Conservation (phyloP, 2,113 vertebrate species). For the Cacatua alba region DNA sequence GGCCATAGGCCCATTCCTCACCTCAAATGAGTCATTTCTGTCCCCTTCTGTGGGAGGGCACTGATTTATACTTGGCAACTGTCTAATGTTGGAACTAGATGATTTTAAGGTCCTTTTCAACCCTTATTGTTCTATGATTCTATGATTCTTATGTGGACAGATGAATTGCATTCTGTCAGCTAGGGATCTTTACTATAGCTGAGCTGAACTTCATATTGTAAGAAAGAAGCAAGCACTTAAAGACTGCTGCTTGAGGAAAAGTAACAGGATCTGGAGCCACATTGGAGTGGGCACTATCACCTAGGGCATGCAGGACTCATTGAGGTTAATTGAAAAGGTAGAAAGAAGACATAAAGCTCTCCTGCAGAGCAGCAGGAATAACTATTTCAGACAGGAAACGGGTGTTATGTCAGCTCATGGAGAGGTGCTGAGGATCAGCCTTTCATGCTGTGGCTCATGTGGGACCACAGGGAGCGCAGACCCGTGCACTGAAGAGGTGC, state of each 20-base stretch:
- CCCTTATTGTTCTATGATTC: not conserved
- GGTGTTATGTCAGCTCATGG: not conserved
- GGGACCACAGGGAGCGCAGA: not conserved
- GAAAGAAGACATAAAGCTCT: not conserved
- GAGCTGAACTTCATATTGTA: not conserved
- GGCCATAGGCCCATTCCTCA: not conserved
- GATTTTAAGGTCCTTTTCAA: not conserved
- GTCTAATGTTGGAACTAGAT: not conserved
- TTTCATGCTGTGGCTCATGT: accelerated
- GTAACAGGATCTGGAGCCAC: not conserved
- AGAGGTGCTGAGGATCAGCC: not conserved
- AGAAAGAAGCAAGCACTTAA: not conserved
- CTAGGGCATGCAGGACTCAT: not conserved
- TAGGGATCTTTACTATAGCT: not conserved
- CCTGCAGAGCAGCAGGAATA: not conserved
- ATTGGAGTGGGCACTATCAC: not conserved
- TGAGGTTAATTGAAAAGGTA: not conserved
- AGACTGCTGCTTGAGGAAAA: not conserved
- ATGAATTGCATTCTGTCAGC: not conserved
- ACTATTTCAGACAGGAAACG: not conserved
- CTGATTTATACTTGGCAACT: not conserved
- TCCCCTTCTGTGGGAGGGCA: not conserved
- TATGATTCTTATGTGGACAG: not conserved
- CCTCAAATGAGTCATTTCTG: not conserved
- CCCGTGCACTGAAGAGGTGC: not conserved